phyloP scores from a whole-genome alignment of 2,797 vertebrate species.

The Toxotes lorentzi region DNA sequence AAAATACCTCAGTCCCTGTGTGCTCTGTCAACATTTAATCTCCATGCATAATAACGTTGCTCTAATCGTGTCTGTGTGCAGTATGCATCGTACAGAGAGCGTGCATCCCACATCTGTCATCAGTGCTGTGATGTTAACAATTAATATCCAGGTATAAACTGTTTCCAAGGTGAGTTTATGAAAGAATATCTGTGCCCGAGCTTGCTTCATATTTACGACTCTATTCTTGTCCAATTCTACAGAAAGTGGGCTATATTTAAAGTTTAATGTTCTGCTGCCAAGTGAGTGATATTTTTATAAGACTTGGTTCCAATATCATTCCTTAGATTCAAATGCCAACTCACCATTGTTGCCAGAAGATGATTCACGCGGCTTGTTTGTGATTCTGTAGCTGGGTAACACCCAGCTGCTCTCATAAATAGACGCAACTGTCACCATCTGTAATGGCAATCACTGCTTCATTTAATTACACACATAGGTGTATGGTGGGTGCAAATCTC shows the following conservation, averaged over 20 bases:
- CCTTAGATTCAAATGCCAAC: conserved; percentile 37
- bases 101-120: not conserved
- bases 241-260: conserved; percentile 34
- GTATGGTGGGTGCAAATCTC: conserved; percentile 30
- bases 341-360: conserved; percentile 42
- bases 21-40: conserved; percentile 59
- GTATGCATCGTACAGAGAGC: not conserved
- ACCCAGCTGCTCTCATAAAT: conserved; percentile 62
- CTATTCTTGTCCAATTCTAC: conserved; percentile 4
- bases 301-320: conserved; percentile 41
- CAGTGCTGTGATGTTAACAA: not conserved
- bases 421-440: conserved; percentile 52
- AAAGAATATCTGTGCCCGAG: not conserved
- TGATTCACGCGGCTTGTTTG: conserved; percentile 57
- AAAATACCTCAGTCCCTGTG: conserved; percentile 52
- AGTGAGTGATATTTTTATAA: conserved; percentile 38
- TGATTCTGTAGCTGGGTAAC: conserved; percentile 27
- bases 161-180: conserved; percentile 8
- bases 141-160: not conserved
- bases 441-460: conserved; percentile 40
- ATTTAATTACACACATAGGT: conserved; percentile 48
- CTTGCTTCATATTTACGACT: conserved; percentile 19
- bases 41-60: conserved; percentile 14
- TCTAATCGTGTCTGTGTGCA: conserved; percentile 21
- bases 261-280: conserved; percentile 29